Conservation (phyloP, 2,113 vertebrate genomes). For the Calyptomena viridis region DNA sequence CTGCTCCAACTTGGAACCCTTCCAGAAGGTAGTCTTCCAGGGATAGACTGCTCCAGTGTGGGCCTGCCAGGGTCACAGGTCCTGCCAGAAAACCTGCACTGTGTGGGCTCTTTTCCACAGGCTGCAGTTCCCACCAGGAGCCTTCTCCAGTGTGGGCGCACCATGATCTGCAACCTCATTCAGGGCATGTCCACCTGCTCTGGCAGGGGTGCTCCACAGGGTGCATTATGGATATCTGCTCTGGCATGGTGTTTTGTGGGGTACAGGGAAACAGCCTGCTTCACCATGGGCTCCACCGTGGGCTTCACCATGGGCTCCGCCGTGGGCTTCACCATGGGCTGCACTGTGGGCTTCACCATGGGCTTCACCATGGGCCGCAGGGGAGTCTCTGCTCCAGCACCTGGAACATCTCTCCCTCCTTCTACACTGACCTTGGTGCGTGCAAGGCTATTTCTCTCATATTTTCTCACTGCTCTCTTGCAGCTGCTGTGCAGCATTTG, state of each 20-base stretch:
- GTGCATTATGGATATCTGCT: neutral
- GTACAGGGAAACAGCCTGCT: neutral
- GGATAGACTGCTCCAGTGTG: neutral
- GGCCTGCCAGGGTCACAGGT: neutral
- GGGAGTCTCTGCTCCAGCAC: neutral
- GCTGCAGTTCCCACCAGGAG: neutral
- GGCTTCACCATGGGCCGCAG: neutral
- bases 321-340: no score
- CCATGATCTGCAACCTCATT: neutral
- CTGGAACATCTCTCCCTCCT: neutral
- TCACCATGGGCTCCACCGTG: no score
- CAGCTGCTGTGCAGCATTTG: neutral
- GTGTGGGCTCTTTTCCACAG: neutral
- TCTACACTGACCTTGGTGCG: neutral
- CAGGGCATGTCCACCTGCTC: neutral
- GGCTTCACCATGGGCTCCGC: no score
- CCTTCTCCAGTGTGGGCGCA: neutral
- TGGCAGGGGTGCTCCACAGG: rapidly evolving
- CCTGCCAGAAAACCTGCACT: neutral
- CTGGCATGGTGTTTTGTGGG: neutral
- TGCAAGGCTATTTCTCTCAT: neutral
- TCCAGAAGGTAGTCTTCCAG: neutral
- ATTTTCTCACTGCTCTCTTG: neutral
- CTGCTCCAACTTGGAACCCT: neutral
- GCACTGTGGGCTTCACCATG: no score